These are phyloP conservation scores for Listronotus oregonensis DNA, from an alignment of 1,140 invertebrate genomes.

Conservation along the genomic window DNA sequence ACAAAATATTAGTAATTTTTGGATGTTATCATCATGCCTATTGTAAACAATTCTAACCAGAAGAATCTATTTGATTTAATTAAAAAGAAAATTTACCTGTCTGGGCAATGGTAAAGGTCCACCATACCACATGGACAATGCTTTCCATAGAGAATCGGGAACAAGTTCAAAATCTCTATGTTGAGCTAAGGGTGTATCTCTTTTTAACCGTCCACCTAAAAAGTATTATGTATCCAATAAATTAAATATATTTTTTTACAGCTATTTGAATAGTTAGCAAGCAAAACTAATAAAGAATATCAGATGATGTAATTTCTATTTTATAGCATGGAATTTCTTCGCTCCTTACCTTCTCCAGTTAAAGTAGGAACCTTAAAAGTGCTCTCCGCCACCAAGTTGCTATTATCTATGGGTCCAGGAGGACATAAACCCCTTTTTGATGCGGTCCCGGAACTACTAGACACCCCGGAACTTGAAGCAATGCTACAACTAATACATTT, in stretches of 20 bases:
- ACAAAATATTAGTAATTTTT: no score
- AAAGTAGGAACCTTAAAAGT: slow-evolving; percentile 69
- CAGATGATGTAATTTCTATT: no score
- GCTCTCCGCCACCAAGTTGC: slow-evolving; percentile 66
- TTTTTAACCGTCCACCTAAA: slow-evolving; percentile 71
- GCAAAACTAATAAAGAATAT: no score
- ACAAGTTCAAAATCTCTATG: slow-evolving; percentile 82
- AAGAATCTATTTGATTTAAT: no score
- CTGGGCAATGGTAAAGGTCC: slow-evolving; percentile 78
- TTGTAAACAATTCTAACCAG: no score
- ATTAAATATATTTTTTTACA: no score
- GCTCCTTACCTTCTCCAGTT: slow-evolving; percentile 72
- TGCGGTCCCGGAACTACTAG: slow-evolving; percentile 54
- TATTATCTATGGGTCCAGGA: slow-evolving; percentile 82
- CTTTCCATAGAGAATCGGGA: slow-evolving; percentile 84
- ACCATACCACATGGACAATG: slow-evolving; percentile 83
- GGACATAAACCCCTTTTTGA: slow-evolving; percentile 54
- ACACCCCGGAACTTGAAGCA: slow-evolving; percentile 64
- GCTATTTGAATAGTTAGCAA: no score
- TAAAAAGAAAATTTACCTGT: slow-evolving; percentile 62
- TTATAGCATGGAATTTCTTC: no score
- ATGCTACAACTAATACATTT: slow-evolving; percentile 57
- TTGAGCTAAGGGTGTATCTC: slow-evolving; percentile 70
- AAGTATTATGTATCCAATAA: no score
- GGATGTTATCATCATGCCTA: no score